These are phyloP conservation scores for Ophion costatus DNA, from an alignment of 2,888 invertebrate species.

Conservation along the genomic window DNA sequence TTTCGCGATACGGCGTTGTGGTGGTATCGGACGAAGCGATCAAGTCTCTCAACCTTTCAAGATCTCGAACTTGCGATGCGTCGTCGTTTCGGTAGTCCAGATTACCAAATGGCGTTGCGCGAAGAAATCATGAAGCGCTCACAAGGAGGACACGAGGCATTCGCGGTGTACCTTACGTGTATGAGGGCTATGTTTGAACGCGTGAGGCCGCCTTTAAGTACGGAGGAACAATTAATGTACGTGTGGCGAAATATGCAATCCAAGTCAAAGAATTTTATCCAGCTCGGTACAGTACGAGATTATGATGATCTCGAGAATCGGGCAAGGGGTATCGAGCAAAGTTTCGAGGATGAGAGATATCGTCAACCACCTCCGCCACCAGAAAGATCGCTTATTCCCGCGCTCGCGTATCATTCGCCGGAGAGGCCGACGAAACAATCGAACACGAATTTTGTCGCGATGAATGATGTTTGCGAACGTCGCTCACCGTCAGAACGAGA, in stretches of 20 bases:
- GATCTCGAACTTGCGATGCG: constrained; percentile 15
- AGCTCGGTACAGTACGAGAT: background rate
- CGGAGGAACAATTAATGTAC: constrained; percentile 15
- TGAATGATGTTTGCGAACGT: background rate
- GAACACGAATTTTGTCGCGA: background rate
- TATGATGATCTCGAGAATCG: background rate
- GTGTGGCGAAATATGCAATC: constrained; percentile 14
- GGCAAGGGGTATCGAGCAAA: background rate
- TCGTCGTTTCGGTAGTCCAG: constrained; percentile 1
- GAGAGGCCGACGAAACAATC: background rate
- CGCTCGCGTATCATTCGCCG: background rate
- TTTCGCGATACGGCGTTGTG: background rate
- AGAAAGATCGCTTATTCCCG: background rate
- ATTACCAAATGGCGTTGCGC: constrained; percentile 31
- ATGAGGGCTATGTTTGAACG: constrained; percentile 24
- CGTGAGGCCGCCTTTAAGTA: background rate
- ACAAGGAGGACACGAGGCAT: constrained; percentile 3
- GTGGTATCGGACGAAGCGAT: constrained; percentile 7
- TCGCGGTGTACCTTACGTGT: constrained; percentile 19
- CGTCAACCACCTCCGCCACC: background rate
- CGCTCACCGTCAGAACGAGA: background rate
- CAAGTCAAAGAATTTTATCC: background rate
- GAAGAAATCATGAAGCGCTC: constrained; percentile 20
- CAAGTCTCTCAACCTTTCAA: background rate
- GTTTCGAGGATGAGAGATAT: too few species aligned